Evolutionary conservation across 2,797 vertebrate species (phyloP), one percentile per base, ranked within the genome.

Genomic region (Enteromius viviparus): DNA sequence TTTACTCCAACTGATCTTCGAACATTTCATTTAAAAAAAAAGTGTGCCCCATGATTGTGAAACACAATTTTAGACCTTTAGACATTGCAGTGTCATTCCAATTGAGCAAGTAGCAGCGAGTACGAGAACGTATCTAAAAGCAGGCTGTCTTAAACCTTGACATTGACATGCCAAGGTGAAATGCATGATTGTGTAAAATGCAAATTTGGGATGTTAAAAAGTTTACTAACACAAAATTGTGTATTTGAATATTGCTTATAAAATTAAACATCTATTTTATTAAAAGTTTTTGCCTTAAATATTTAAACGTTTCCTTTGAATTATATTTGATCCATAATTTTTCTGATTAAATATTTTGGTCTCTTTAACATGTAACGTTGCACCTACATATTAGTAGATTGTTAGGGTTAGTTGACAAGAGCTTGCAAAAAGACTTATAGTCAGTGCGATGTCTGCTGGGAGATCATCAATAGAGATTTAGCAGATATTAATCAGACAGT

Each of bases 41-140:
- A n/a, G 68, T 58, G 45, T 58, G 21, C 45, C 68, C 10, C 9
- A 66, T n/a, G 47, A 82, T 82, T 82, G 60, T 42, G 80, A 69
- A 82, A 82, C 64, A 55, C 34, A n/a, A 69, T 42, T 42, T n/a
- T 7, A 68, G 80, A 76, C n/a, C 58, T 64, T 65, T 68, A 58
- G 34, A 68, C 34, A 1, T 76, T 76, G 62, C 72, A 3, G 49
- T 58, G 32, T 76, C 64, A 69, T 82, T 76, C 5, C 4, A 65
- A 17, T 82, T 82, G 21, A 76, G 81, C 49, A 82, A 82, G 64
- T 19, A 23, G 58, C 47, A 12, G 23, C 58, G 23, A 82, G 26
- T 45, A 66, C 42, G 17, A 55, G 19, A 40, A 40, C 8, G 8
- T 58, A 68, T 76, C 12, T 45, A 40, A 8, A 37, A 55, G n/a